A percentile compares a stretch with the other conserved stretches of the same genome.
phyloP scores from a whole-genome alignment of 1,140 invertebrate species.

The Drosophila albomicans region DNA sequence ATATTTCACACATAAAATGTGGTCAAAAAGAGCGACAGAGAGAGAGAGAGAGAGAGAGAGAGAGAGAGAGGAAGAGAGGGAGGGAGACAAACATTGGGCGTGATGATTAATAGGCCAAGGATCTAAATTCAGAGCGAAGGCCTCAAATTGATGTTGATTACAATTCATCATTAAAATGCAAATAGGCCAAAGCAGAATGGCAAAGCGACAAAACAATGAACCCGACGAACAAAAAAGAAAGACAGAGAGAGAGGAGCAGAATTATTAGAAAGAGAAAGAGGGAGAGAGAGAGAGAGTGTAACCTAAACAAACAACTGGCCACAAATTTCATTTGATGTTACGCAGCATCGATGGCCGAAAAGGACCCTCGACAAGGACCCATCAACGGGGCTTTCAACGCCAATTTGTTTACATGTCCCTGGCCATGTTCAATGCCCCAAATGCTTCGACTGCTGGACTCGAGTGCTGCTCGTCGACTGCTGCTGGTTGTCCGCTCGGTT shows the following conservation, averaged over 20 bases:
- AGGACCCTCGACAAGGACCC: conserved; percentile 10
- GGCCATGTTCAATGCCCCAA: conserved; percentile 6
- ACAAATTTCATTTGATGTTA: conserved; percentile 52
- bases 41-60: not conserved
- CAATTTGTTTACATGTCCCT: conserved; percentile 80
- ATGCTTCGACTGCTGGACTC: not conserved
- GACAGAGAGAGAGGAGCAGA: not conserved
- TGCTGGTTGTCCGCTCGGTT: conserved; percentile 29
- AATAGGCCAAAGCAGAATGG: conserved; percentile 45
- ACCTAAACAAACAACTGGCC: conserved; percentile 74
- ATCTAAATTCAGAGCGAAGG: conserved; percentile 6
- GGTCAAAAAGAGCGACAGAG: not conserved
- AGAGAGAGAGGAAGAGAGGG: not conserved
- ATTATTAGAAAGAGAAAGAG: not conserved
- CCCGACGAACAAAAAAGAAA: too few relatives aligned
- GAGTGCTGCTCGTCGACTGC: not conserved
- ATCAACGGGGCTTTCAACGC: conserved; percentile 65
- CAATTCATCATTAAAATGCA: conserved; percentile 76
- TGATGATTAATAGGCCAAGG: conserved; percentile 48
- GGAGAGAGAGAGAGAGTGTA: conserved; percentile 18
- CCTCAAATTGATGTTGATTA: conserved; percentile 74
- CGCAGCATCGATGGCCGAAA: conserved; percentile 32
- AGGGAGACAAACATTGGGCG: conserved; percentile 24
- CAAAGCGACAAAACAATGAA: conserved; percentile 28
- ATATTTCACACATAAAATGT: conserved; percentile 17